A percentile compares a stretch with the other conserved stretches of the same genome.
phyloP scores from a whole-genome alignment of 2,113 vertebrate genomes.

The Chloropsis cyanopogon region DNA sequence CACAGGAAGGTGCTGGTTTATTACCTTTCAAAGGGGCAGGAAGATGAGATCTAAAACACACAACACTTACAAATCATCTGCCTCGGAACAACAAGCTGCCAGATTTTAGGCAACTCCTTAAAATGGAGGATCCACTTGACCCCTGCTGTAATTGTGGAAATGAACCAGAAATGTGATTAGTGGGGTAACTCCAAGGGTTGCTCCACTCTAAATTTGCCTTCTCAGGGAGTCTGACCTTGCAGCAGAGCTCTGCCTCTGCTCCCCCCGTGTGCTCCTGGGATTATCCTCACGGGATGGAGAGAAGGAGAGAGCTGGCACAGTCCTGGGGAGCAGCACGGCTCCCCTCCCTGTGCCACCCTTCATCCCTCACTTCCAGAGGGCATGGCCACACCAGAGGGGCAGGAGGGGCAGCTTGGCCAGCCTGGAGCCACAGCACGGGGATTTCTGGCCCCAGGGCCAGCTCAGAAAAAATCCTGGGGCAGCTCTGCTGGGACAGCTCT shows the following conservation, averaged over 20 bases:
- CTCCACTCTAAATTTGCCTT: not conserved
- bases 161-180: not conserved
- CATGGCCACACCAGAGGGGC: not conserved
- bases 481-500: not conserved
- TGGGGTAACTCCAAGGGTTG: not conserved
- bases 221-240: not conserved
- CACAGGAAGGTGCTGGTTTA: not conserved
- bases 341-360: rapidly evolving
- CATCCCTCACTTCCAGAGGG: not conserved
- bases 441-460: not conserved
- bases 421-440: rapidly evolving
- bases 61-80: not conserved
- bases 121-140: not conserved
- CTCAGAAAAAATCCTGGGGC: not conserved
- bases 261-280: not conserved
- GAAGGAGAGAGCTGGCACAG: not conserved
- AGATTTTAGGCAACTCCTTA: not conserved
- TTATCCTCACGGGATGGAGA: rapidly evolving
- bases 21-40: not conserved
- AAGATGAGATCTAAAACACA: not conserved
- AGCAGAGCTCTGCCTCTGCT: not conserved
- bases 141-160: not conserved
- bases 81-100: not conserved
- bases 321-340: not conserved
- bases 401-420: not conserved